phyloP scores from a whole-genome alignment of 2,113 vertebrate genomes.

The Aegotheles bennettii region DNA sequence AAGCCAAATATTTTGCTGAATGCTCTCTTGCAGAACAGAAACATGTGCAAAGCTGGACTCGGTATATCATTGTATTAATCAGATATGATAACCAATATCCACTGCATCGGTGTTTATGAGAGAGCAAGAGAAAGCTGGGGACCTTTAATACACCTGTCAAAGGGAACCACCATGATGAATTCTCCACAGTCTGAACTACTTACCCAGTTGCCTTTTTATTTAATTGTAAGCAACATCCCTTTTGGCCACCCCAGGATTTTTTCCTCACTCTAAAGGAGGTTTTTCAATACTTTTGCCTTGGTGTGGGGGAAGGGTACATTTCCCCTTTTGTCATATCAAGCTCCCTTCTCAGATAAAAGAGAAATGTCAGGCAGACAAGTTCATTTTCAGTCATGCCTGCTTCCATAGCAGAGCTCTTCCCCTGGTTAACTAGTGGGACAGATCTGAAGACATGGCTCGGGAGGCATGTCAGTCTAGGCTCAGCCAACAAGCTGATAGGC shows the following conservation, averaged over 20 bases:
- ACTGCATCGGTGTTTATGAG: not conserved
- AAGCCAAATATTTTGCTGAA: not conserved
- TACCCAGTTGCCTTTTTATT: constrained; percentile 46
- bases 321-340: not conserved
- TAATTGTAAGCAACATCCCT: not conserved
- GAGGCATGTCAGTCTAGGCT: not conserved
- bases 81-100: constrained; percentile 38
- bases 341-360: not conserved
- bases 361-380: not conserved
- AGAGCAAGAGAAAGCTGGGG: not conserved
- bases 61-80: not conserved
- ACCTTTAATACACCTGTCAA: constrained; percentile 25
- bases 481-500: not conserved
- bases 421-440: not conserved
- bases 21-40: not conserved
- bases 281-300: not conserved
- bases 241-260: not conserved
- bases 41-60: not conserved
- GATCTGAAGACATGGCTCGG: not conserved
- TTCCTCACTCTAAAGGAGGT: not conserved
- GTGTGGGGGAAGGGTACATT: not conserved
- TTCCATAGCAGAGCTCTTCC: not conserved
- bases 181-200: constrained; percentile 34
- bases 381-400: not conserved
- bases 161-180: constrained; percentile 37